phyloP scores from a whole-genome alignment of 37 sponge, comb jelly and placozoan genomes.

The Theonella swinhoei region DNA sequence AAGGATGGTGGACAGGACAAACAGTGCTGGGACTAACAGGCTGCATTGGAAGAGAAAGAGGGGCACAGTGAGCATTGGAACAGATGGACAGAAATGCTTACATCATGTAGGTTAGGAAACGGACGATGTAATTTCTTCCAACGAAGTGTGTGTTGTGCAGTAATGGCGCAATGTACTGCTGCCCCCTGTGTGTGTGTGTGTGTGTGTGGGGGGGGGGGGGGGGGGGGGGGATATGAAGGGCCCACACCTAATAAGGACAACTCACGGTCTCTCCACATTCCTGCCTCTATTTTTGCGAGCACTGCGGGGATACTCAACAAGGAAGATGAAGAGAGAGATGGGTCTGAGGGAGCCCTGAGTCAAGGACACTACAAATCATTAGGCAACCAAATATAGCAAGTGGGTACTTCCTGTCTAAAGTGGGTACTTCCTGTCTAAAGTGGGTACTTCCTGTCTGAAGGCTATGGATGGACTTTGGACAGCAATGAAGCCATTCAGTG shows the following conservation, averaged over 20 bases:
- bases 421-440: no score
- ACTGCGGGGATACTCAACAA: constrained; percentile 78
- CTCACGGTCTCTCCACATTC: constrained; percentile 74
- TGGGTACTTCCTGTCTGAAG: no score
- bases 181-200: constrained; percentile 50
- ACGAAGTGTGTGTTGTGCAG: constrained; percentile 43
- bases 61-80: neutral
- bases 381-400: neutral
- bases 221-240: neutral
- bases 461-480: no score
- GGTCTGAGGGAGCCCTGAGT: no score
- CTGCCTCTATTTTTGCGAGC: constrained; percentile 37
- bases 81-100: constrained; percentile 38
- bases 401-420: no score
- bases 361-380: neutral
- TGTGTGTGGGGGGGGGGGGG: neutral
- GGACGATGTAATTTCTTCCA: constrained; percentile 64
- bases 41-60: constrained; percentile 14
- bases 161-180: constrained; percentile 71
- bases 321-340: constrained; percentile 54
- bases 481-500: neutral
- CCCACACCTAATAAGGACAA: neutral
- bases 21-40: constrained; percentile 42
- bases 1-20: constrained; percentile 64
- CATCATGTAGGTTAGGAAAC: constrained; percentile 59